Conservation (phyloP, 2,888 invertebrate species). For the Eretmocerus hayati region DNA sequence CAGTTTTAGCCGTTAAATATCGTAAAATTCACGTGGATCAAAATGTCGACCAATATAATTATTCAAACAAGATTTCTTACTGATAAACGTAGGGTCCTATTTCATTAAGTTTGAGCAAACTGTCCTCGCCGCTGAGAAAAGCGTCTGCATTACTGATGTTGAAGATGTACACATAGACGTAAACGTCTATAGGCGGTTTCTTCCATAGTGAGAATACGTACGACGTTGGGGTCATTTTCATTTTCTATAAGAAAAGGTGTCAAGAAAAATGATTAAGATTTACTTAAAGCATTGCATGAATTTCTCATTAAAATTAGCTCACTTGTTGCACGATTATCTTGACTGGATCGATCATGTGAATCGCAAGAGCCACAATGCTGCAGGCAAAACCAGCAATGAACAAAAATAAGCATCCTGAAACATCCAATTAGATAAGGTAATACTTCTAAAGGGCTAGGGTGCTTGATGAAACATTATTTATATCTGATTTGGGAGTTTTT, state of each 20-base stretch:
- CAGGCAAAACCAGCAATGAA: conserved; percentile 40
- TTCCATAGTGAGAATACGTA: conserved; percentile 57
- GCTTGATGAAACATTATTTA: too few relatives aligned
- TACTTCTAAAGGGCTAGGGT: too few relatives aligned
- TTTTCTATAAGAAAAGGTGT: conserved; percentile 44
- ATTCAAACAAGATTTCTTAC: conserved; percentile 50
- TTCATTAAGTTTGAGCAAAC: conserved; percentile 63
- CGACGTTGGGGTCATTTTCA: conserved; percentile 52
- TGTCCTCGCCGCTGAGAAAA: conserved; percentile 61
- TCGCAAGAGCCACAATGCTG: conserved; percentile 35
- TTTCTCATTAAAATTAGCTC: too few relatives aligned
- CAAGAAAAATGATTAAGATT: too few relatives aligned
- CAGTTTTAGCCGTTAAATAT: neutral
- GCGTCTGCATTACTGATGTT: conserved; percentile 72
- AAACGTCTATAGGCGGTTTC: conserved; percentile 60
- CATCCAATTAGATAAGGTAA: too few relatives aligned
- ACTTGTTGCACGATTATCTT: conserved; percentile 37
- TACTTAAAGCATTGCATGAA: neutral
- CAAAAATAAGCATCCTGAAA: conserved; percentile 43
- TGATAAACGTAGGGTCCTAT: conserved; percentile 78
- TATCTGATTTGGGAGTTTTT: too few relatives aligned
- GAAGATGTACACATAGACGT: conserved; percentile 63
- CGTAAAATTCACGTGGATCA: neutral
- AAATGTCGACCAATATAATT: conserved; percentile 12
- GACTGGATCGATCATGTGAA: conserved; percentile 40